Conservation (phyloP, 2,797 vertebrate genomes). For the Hyperoplus immaculatus region DNA sequence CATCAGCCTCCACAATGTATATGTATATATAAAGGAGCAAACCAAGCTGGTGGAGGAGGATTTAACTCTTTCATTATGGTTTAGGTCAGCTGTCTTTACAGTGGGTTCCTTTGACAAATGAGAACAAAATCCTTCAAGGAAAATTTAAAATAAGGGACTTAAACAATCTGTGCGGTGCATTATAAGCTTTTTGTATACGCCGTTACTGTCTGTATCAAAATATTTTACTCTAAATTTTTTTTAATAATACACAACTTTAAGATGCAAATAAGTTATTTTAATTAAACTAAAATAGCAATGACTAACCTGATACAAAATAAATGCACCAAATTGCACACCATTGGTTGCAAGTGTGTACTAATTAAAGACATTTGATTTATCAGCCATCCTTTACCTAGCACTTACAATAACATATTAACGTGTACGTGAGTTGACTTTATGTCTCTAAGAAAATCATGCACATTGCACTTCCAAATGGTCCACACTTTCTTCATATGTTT, state of each 20-base stretch:
- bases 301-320: background rate
- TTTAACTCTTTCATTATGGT: slow-evolving; percentile 16
- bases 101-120: background rate
- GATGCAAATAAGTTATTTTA: too few relatives aligned
- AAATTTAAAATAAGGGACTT: background rate
- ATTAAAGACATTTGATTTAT: background rate
- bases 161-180: too few relatives aligned
- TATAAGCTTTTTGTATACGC: too few relatives aligned
- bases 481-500: background rate
- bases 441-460: background rate
- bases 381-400: background rate
- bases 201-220: too few relatives aligned
- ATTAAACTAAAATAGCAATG: background rate
- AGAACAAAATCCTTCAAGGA: slow-evolving; percentile 2
- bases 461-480: background rate
- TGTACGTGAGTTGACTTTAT: background rate
- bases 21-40: slow-evolving; percentile 22
- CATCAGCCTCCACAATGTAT: slow-evolving; percentile 15
- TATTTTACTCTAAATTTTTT: too few relatives aligned
- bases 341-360: background rate
- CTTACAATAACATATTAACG: background rate
- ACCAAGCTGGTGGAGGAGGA: background rate
- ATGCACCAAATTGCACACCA: background rate
- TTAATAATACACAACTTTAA: too few relatives aligned
- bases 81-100: slow-evolving; percentile 17